Percentiles rank a stretch among this genome's conserved stretches.
phyloP scores from a whole-genome alignment of 2,113 vertebrate species.

The Mormyrus iriodes region DNA sequence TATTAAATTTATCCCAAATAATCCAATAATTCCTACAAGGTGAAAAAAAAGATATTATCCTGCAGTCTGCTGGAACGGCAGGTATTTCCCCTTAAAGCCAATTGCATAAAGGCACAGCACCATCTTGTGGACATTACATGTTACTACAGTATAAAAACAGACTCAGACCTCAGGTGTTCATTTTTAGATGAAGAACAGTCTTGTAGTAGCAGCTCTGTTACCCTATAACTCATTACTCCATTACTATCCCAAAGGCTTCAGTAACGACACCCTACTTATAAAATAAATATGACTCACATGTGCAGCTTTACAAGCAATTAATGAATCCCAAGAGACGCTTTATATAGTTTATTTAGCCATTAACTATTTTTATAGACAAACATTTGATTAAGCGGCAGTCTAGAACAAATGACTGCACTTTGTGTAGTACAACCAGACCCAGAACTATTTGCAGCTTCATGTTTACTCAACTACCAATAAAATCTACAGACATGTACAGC shows the following conservation, averaged over 20 bases:
- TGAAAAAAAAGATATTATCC: background rate
- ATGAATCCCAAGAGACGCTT: background rate
- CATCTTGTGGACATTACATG: background rate
- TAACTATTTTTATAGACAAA: background rate
- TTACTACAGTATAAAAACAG: background rate
- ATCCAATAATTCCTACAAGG: background rate
- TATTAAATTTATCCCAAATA: background rate
- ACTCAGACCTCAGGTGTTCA: background rate
- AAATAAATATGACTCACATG: background rate
- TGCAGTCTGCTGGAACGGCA: background rate
- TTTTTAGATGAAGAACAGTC: background rate
- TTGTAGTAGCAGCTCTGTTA: background rate
- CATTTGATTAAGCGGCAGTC: background rate
- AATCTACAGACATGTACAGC: background rate
- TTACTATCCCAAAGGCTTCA: background rate
- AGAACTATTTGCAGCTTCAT: background rate
- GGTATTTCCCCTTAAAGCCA: background rate
- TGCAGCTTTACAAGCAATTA: background rate
- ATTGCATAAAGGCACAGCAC: background rate
- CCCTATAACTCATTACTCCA: background rate
- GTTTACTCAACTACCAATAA: background rate
- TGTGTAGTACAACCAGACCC: background rate
- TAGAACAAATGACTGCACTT: background rate
- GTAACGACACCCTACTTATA: background rate
- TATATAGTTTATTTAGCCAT: background rate